Evolutionary conservation across 2,113 vertebrate genomes (phyloP).

Genomic region (Naja naja): DNA sequence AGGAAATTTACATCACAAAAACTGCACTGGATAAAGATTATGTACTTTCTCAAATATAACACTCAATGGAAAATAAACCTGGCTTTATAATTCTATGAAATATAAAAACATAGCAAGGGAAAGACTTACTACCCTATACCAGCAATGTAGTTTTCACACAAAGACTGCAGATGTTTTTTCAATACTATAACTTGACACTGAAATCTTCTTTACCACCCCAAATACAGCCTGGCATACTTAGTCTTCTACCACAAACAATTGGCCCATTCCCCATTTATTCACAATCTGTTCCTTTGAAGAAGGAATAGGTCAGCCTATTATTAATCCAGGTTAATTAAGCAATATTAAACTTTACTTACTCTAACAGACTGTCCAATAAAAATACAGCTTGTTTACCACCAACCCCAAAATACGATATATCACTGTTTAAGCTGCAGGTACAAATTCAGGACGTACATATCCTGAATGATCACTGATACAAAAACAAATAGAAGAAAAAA

Average conservation of each 20-base stretch:
- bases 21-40: background rate
- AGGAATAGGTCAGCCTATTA: background rate
- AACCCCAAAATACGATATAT: slow-evolving; percentile 96
- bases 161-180: background rate
- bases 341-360: slow-evolving; percentile 70
- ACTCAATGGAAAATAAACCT: background rate
- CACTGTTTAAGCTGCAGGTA: slow-evolving; percentile 91
- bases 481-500: slow-evolving; percentile 18
- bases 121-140: background rate
- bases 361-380: slow-evolving; percentile 87
- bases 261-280: background rate
- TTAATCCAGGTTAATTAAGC: background rate
- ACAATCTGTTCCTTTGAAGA: background rate
- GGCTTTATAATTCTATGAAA: background rate
- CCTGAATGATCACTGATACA: slow-evolving; percentile 74
- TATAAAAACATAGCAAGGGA: background rate
- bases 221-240: background rate
- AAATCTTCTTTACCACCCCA: background rate
- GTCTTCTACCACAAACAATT: background rate
- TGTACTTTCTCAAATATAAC: background rate
- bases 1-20: background rate
- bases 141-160: background rate
- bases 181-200: background rate
- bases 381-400: slow-evolving; percentile 95
- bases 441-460: slow-evolving; percentile 80